Conservation (phyloP, 2,888 invertebrate species). For the Mythimna loreyi region DNA sequence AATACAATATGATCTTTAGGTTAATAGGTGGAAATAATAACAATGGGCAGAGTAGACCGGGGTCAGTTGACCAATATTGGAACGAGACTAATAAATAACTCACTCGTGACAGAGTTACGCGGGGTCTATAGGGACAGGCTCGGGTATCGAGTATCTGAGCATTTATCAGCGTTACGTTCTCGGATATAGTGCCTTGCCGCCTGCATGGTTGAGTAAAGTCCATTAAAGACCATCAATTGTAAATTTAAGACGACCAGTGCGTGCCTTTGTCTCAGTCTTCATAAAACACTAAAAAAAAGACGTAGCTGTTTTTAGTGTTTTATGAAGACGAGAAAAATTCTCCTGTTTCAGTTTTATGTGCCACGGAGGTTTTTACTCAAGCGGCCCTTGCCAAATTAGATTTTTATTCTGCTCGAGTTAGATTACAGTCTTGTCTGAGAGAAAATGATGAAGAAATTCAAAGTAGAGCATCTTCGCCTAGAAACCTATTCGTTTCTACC, state of each 20-base stretch:
- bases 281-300: neutral
- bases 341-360: neutral
- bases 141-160: constrained; percentile 18
- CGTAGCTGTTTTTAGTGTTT: no score
- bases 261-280: neutral
- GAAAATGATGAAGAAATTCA: constrained; percentile 14
- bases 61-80: constrained; percentile 20
- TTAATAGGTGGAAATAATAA: constrained; percentile 11
- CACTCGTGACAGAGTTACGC: neutral
- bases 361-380: neutral
- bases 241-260: neutral
- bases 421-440: neutral
- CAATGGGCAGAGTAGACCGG: constrained; percentile 15
- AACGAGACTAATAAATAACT: constrained; percentile 36
- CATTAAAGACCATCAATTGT: constrained; percentile 7
- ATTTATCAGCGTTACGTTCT: constrained; percentile 22
- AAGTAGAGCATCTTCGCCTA: constrained; percentile 21
- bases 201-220: neutral
- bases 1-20: constrained; percentile 5
- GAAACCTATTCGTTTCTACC: constrained; percentile 10
- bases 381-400: neutral
- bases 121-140: constrained; percentile 17
- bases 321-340: no score
- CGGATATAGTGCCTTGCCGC: neutral
- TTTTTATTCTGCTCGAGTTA: constrained; percentile 15